These are phyloP conservation scores for Coturnix japonica DNA, from an alignment of 2,113 vertebrate genomes.

Conservation along the genomic window DNA sequence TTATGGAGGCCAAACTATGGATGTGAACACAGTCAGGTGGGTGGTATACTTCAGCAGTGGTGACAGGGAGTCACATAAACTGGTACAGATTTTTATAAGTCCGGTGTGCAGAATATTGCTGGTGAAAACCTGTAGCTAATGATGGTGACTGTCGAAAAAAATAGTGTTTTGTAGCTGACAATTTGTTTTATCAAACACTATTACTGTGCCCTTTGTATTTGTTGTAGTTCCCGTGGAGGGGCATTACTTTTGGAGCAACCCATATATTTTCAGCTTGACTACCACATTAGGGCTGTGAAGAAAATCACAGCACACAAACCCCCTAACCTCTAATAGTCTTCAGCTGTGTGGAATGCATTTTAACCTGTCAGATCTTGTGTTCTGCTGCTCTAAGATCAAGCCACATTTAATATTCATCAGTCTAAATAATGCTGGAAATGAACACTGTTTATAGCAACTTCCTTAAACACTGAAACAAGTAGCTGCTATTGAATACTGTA, in stretches of 20 bases:
- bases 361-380: constrained; percentile 65
- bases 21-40: background rate
- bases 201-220: no score
- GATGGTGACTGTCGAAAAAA: background rate
- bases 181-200: background rate
- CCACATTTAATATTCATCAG: constrained; percentile 58
- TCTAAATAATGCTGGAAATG: constrained; percentile 17
- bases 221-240: no score
- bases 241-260: background rate
- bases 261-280: constrained; percentile 25
- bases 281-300: constrained; percentile 25
- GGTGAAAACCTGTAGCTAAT: background rate
- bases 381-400: constrained; percentile 50
- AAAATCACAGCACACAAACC: constrained; percentile 50
- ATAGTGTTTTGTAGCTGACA: background rate
- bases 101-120: background rate
- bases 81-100: background rate
- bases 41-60: background rate
- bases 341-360: constrained; percentile 45
- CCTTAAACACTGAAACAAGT: constrained; percentile 52
- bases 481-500: constrained; percentile 52
- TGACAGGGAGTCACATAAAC: background rate
- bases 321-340: constrained; percentile 59
- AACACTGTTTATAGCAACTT: background rate
- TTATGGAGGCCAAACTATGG: background rate